phyloP scores from a whole-genome alignment of 2,888 invertebrate genomes.

The Ornithoptera alexandrae region DNA sequence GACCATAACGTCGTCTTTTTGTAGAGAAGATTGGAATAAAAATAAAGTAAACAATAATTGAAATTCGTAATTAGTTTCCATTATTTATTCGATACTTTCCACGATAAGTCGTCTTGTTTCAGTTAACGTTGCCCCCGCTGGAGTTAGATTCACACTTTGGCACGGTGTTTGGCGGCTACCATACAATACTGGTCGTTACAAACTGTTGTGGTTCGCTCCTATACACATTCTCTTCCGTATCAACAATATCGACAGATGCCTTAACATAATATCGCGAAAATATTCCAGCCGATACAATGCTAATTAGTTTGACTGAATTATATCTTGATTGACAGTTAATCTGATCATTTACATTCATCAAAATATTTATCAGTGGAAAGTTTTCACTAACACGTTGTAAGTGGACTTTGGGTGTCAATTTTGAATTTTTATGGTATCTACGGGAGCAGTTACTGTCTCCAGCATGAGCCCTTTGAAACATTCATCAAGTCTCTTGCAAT shows the following conservation, averaged over 20 bases:
- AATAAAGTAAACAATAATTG: constrained; percentile 24
- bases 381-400: constrained; percentile 13
- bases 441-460: too few relatives aligned
- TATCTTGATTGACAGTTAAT: constrained; percentile 5
- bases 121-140: constrained; percentile 40
- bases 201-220: constrained; percentile 32
- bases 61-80: constrained; percentile 49
- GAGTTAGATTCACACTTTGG: constrained; percentile 51
- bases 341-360: neutral
- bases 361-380: constrained; percentile 11
- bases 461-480: neutral
- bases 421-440: constrained; percentile 12
- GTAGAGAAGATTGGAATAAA: too few relatives aligned
- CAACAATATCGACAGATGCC: constrained; percentile 13
- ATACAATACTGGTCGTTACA: constrained; percentile 31
- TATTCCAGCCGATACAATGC: neutral
- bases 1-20: too few relatives aligned
- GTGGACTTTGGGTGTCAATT: constrained; percentile 25
- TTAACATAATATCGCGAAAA: constrained; percentile 13
- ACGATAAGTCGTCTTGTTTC: constrained; percentile 50
- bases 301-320: constrained; percentile 2
- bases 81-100: constrained; percentile 67
- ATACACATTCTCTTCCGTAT: constrained; percentile 23
- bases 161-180: constrained; percentile 65
- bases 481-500: constrained; percentile 10